Evolutionary conservation across 2,113 vertebrate species (phyloP).

Genomic region (Poeciliopsis turrubarensis): DNA sequence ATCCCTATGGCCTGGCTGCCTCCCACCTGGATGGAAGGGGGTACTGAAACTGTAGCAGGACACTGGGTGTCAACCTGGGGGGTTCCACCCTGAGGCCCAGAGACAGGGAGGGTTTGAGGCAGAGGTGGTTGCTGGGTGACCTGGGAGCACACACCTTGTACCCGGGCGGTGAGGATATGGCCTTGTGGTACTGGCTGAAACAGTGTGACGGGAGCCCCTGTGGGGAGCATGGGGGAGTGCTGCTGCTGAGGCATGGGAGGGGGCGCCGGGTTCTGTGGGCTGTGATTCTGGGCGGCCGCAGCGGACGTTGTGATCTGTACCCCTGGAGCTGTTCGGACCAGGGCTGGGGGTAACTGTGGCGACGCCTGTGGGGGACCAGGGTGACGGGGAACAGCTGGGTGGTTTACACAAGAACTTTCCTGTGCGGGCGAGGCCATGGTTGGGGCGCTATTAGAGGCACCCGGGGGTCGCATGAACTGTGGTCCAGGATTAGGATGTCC

Average conservation of each 20-base stretch:
- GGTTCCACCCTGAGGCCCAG: slow-evolving; percentile 80
- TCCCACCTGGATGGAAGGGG: slow-evolving; percentile 86
- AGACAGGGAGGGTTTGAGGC: slow-evolving; percentile 82
- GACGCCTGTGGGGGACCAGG: slow-evolving; percentile 75
- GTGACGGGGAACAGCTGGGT: slow-evolving; percentile 86
- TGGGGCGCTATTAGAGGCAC: slow-evolving; percentile 84
- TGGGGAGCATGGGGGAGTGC: slow-evolving; percentile 85
- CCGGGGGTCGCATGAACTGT: slow-evolving; percentile 84
- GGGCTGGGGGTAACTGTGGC: slow-evolving; percentile 55
- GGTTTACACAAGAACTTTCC: slow-evolving; percentile 83
- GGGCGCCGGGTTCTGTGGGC: slow-evolving; percentile 77
- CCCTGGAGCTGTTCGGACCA: slow-evolving; percentile 84
- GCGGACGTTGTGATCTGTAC: slow-evolving; percentile 85
- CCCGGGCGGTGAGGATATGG: slow-evolving; percentile 90
- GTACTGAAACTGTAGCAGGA: slow-evolving; percentile 78
- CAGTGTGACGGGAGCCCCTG: slow-evolving; percentile 90
- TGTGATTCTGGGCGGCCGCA: slow-evolving; percentile 85
- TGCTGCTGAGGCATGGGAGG: slow-evolving; percentile 79
- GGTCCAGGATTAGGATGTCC: slow-evolving; percentile 84
- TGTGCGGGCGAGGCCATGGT: slow-evolving; percentile 88
- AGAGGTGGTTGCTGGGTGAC: slow-evolving; percentile 85
- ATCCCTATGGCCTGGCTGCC: slow-evolving; percentile 87
- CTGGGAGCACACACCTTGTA: slow-evolving; percentile 90
- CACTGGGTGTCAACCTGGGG: slow-evolving; percentile 88
- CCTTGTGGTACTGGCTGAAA: slow-evolving; percentile 94